phyloP scores from a whole-genome alignment of 2,113 vertebrate genomes.

The Clupea harengus region DNA sequence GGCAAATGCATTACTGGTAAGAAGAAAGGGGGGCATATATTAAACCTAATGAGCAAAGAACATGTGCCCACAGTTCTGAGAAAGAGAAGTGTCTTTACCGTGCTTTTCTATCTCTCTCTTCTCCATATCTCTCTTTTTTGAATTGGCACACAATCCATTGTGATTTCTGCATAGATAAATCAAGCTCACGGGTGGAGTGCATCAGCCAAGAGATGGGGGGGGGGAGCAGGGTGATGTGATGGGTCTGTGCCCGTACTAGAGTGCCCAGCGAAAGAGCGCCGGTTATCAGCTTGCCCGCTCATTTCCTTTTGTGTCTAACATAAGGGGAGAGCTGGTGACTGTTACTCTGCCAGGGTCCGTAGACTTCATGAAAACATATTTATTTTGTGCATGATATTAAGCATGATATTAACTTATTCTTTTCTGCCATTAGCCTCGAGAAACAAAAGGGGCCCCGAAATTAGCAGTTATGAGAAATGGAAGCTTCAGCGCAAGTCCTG shows the following conservation, averaged over 20 bases:
- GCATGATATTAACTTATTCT: not conserved
- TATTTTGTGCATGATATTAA: not conserved
- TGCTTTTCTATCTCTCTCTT: not conserved
- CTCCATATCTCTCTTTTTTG: not conserved
- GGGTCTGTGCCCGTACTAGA: not conserved
- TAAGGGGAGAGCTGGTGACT: not conserved
- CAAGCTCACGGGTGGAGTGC: not conserved
- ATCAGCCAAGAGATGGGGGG: not conserved
- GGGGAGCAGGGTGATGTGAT: not conserved
- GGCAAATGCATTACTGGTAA: not conserved
- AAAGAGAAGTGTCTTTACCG: not conserved
- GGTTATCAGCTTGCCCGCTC: not conserved
- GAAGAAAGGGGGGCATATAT: not conserved
- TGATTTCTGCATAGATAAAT: slow-evolving; percentile 13
- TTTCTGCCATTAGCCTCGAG: not conserved
- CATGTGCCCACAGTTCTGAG: not conserved
- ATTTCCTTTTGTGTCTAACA: not conserved
- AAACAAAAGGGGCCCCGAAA: not conserved
- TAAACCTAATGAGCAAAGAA: not conserved
- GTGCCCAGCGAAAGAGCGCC: not conserved
- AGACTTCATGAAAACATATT: not conserved
- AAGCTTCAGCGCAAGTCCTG: not conserved
- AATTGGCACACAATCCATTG: not conserved
- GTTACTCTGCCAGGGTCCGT: not conserved
- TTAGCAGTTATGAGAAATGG: not conserved